A percentile compares a stretch with the other conserved stretches of the same genome.
phyloP scores from a whole-genome alignment of 2,113 vertebrate species.

The Crotalus helleri region DNA sequence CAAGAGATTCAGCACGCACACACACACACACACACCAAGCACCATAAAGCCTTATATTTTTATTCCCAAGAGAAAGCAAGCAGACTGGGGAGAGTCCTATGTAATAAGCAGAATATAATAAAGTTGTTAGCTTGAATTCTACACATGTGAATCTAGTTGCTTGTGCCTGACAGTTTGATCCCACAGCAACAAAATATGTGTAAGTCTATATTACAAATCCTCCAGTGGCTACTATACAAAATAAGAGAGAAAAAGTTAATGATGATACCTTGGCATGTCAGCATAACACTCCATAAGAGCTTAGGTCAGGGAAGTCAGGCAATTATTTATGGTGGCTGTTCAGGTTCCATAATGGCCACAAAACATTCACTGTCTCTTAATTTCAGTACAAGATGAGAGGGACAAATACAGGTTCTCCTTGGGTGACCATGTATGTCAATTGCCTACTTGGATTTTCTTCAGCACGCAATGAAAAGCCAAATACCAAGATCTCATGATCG shows the following conservation, averaged over 20 bases:
- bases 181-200: not conserved
- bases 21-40: not conserved
- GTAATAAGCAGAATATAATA: not conserved
- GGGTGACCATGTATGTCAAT: not conserved
- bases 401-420: not conserved
- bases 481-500: not conserved
- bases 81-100: not conserved
- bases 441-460: not conserved
- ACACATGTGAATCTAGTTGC: not conserved
- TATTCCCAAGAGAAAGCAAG: not conserved
- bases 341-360: not conserved
- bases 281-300: not conserved
- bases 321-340: constrained; percentile 11
- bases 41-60: not conserved
- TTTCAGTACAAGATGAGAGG: not conserved
- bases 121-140: not conserved
- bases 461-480: not conserved
- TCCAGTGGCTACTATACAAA: not conserved
- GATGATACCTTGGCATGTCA: not conserved
- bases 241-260: not conserved
- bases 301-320: not conserved
- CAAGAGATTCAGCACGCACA: not conserved
- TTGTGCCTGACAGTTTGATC: not conserved
- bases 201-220: not conserved
- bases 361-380: not conserved